These are phyloP conservation scores for Willisornis vidua DNA, from an alignment of 2,113 vertebrate genomes.

Conservation along the genomic window DNA sequence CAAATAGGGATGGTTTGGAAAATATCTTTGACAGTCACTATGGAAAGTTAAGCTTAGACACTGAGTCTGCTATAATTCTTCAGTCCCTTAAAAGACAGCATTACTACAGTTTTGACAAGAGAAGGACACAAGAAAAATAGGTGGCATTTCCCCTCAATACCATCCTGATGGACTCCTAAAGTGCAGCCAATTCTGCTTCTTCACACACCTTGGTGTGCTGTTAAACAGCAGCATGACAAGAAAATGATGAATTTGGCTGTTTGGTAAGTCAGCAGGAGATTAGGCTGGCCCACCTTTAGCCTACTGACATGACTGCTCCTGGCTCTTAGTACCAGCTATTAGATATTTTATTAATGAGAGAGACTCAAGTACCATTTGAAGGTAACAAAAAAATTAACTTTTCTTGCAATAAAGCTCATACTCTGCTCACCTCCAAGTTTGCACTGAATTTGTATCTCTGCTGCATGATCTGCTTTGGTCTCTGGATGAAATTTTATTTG, in stretches of 20 bases:
- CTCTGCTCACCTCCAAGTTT: neutral
- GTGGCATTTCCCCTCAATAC: slow-evolving; percentile 46
- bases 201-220: neutral
- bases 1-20: neutral
- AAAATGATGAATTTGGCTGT: slow-evolving; percentile 39
- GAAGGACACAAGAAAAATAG: slow-evolving; percentile 57
- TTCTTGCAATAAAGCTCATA: neutral
- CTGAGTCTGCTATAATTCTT: slow-evolving; percentile 19
- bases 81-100: neutral
- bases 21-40: neutral
- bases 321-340: neutral
- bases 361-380: neutral
- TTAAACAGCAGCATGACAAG: neutral
- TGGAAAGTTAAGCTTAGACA: neutral
- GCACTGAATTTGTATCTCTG: neutral
- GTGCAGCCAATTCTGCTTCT: slow-evolving; percentile 2
- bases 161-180: neutral
- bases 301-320: neutral
- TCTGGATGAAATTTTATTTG: neutral
- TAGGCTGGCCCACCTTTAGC: neutral
- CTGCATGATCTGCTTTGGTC: neutral
- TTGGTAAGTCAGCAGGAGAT: neutral
- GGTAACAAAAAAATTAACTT: neutral
- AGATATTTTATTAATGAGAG: neutral
- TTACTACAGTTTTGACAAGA: slow-evolving; percentile 49